Evolutionary conservation across 2,113 vertebrate genomes (phyloP).

Genomic region (Electrona antarctica): DNA sequence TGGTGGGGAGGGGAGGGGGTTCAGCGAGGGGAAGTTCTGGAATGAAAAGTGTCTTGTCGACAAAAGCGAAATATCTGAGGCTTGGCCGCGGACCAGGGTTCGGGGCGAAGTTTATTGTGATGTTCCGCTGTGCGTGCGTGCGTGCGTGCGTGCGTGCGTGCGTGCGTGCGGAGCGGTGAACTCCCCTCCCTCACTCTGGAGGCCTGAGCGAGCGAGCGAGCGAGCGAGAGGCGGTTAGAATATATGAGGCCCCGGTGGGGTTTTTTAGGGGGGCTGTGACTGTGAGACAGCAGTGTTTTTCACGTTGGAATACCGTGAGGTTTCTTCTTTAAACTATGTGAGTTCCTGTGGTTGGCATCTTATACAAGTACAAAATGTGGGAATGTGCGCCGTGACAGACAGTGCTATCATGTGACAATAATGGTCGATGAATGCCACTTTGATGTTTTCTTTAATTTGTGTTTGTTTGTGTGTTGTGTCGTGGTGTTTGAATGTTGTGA

Average conservation of each 20-base stretch:
- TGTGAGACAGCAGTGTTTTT: constrained; percentile 15
- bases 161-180: background rate
- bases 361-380: background rate
- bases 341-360: constrained; percentile 16
- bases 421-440: constrained; percentile 2
- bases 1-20: constrained; percentile 50
- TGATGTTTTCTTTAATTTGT: background rate
- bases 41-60: constrained; percentile 73
- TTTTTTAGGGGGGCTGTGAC: background rate
- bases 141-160: too few species aligned
- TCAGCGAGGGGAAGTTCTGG: constrained; percentile 41
- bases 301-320: constrained; percentile 26
- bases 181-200: constrained; percentile 32
- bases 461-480: too few species aligned
- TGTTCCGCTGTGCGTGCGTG: constrained; percentile 31
- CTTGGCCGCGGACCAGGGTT: constrained; percentile 61
- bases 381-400: constrained; percentile 4
- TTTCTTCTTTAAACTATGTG: constrained; percentile 1
- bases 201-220: constrained; percentile 5
- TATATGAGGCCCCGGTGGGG: constrained; percentile 37
- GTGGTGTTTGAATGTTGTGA: background rate
- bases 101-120: constrained; percentile 67
- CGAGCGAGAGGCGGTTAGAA: constrained; percentile 6
- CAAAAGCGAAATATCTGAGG: constrained; percentile 72
- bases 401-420: background rate